Evolutionary conservation across 2,888 invertebrate genomes (phyloP), one percentile per base, ranked within the genome.

Genomic region (Trypoxylon attenuatum): DNA sequence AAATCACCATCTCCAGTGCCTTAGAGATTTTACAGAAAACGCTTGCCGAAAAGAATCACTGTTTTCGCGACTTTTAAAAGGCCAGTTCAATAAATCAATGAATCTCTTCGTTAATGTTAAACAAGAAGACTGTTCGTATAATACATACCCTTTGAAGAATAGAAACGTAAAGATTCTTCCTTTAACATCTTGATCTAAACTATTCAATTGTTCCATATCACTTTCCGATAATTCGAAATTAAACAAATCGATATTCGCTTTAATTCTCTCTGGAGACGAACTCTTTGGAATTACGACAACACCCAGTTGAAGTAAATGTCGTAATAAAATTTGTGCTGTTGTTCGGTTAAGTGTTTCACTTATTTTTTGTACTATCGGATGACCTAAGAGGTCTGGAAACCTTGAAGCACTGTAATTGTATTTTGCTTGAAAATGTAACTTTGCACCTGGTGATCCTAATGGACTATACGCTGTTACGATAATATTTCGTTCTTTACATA

Each of bases 221-320:
- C 89, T 88, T 10, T 88, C 79, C 0, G 87, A 82, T 57, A 93
- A 78, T 71, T 90, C 89, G 81, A 93, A 93, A 83, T 92, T 90
- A 73, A 91, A 92, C 63, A 94, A 87, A 52, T 91, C 87, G 55
- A 93, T 90, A 80, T 95, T 95, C 79, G 92, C 89, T 87, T 90
- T 89, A 18, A 95, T 89, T 78, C 95, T 89, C 6, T 89, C 84
- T 0, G 91, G 90, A 79, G 91, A 93, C 1, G 91, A 89, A 84
- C 94, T 95, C 87, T 95, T 96, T 22, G 95, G 94, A 79, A 96
- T 94, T 5, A 93, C 93, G 29, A 91, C 89, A 38, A 94, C 88
- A 43, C 90, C 90, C 73, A 91, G 90, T 80, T 93, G 92, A 0
- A 93, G 87, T 49, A 94, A 87, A 82, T 92, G 93, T 66, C 91